phyloP scores from a whole-genome alignment of 1,140 invertebrate species.

The Drosophila melanogaster region DNA sequence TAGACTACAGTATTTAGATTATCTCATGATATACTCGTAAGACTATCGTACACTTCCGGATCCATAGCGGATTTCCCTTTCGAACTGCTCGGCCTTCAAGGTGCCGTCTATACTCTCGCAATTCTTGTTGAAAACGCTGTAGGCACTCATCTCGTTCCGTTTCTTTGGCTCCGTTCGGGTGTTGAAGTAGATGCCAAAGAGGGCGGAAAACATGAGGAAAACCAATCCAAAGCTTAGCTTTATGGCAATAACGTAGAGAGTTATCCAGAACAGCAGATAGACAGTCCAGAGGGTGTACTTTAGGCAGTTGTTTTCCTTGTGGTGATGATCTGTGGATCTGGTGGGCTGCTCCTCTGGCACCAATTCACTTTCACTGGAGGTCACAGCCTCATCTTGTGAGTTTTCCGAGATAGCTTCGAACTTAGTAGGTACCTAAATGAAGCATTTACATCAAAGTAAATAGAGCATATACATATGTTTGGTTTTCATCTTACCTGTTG shows the following conservation, averaged over 20 bases:
- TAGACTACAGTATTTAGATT: neutral
- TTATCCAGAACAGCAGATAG: slow-evolving; percentile 88
- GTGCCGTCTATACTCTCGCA: slow-evolving; percentile 97
- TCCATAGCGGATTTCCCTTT: slow-evolving; percentile 92
- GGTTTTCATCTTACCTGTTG: slow-evolving; percentile 26
- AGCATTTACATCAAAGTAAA: neutral
- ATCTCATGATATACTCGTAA: neutral
- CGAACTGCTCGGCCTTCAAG: slow-evolving; percentile 97
- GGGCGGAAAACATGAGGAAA: slow-evolving; percentile 92
- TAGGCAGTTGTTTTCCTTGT: slow-evolving; percentile 55
- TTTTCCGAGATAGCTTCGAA: slow-evolving; percentile 11
- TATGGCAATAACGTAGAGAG: slow-evolving; percentile 89
- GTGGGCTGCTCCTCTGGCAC: slow-evolving; percentile 12
- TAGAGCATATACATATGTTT: neutral
- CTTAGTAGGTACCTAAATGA: slow-evolving; percentile 13
- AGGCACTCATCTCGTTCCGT: slow-evolving; percentile 94
- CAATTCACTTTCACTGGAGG: slow-evolving; percentile 46
- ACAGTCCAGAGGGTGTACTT: slow-evolving; percentile 84
- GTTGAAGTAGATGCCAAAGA: slow-evolving; percentile 94
- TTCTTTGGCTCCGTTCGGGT: slow-evolving; percentile 90
- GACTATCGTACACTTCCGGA: slow-evolving; percentile 80
- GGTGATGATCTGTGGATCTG: slow-evolving; percentile 8
- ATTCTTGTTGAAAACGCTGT: slow-evolving; percentile 98
- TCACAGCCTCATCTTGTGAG: slow-evolving; percentile 27
- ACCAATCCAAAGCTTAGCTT: slow-evolving; percentile 95